Base-by-base conservation (phyloP, 2,113 vertebrate genomes). In the Ceratotherium simum region DNA sequence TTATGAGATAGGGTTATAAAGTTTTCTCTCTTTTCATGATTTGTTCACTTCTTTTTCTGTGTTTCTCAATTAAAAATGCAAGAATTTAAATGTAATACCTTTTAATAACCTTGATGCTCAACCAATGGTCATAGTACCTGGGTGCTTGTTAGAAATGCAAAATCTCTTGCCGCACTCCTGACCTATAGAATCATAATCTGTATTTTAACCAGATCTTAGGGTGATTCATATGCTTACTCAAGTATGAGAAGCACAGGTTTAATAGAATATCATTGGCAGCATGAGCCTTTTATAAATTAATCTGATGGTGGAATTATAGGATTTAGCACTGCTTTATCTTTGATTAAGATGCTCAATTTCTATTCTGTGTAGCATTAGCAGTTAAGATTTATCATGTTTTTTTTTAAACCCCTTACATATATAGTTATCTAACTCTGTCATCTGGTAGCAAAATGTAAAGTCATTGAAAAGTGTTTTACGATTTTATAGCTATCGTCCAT, bases 401-500 rank as follows among this genome's bases (percentile, higher is more conserved):
- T 95, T 92, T 91, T 58, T 75, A 93, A 56, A 25, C 62, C 16
- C 31, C 64, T 87, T 95, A 72, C 17, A 25, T 60, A 60, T 83
- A 33, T 88, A 75, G 29, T 70, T 92, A 70, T 85, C 88, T 90
- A 72, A 86, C 21, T 8, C n/a, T 91, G 23, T 95, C 73, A 86
- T 85, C n/a, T 96, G 25, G 42, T 93, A 95, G 51, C 51, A 88
- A 95, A 96, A 75, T 54, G 54, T 58, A 90, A 88, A 81, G 51
- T 96, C 64, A 54, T 64, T 95, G 73, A 90, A 89, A 91, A 80
- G 23, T 54, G 54, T 88, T 94, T 81, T 94, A 51, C 85, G 92
- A 79, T 96, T 89, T 60, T 81, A 64, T 67, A 60, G 39, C 17
- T 88, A 8, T 90, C 83, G 82, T 93, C 58, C 72, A 92, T 81